phyloP scores from a whole-genome alignment of 2,888 invertebrate species.

The Acanthosepion lycidas region DNA sequence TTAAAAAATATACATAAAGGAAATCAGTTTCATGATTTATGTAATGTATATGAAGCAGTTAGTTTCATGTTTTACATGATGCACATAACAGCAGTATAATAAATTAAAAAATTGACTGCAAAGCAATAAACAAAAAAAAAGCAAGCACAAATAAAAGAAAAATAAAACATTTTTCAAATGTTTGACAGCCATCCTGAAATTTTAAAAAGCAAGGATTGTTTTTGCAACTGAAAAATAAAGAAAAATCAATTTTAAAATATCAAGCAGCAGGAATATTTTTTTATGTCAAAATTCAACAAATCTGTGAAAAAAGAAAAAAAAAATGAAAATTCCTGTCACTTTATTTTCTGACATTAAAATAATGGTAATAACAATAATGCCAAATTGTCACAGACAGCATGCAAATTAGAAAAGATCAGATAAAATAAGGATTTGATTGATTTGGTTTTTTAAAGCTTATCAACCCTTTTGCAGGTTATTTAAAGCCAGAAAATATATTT shows the following conservation, averaged over 20 bases:
- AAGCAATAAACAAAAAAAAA: background rate
- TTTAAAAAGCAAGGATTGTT: background rate
- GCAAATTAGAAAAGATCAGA: too few species aligned
- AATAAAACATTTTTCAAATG: background rate
- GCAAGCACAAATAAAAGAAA: background rate
- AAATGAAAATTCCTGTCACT: background rate
- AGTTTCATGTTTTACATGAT: too few species aligned
- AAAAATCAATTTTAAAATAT: background rate
- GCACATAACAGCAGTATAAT: too few species aligned
- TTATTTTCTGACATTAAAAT: too few species aligned
- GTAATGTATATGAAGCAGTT: too few species aligned
- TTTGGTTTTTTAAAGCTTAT: too few species aligned
- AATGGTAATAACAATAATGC: too few species aligned
- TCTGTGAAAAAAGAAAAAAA: background rate
- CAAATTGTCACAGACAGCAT: too few species aligned
- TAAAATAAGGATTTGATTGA: too few species aligned
- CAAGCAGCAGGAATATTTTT: background rate
- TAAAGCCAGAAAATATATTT: too few species aligned
- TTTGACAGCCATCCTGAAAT: background rate
- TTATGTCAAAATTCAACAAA: too few species aligned
- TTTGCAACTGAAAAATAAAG: conserved; percentile 15
- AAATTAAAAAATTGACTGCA: background rate
- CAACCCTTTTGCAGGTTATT: too few species aligned
- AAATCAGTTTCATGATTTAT: background rate
- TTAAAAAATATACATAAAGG: background rate